Evolutionary conservation across 2,797 vertebrate species (phyloP), one percentile per base, ranked within the genome.

Genomic region (Oreortyx pictus): DNA sequence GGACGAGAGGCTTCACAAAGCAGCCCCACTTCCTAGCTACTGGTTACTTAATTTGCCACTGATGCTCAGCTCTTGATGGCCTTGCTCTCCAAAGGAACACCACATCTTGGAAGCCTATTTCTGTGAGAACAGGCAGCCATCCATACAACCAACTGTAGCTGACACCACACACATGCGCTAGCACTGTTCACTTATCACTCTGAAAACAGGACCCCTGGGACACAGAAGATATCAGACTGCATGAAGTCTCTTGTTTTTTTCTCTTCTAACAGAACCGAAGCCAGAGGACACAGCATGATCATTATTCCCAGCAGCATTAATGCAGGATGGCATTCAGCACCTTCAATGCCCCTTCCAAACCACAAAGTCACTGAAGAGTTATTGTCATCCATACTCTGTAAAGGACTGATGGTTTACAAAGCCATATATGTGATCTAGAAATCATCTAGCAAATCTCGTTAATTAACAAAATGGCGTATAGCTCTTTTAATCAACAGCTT

Each of bases 201-300:
- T 4, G 25, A 7, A 23, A 78, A 6, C 46, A 57, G 49, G 31
- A 46, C 3, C 18, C 10, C 4, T 2, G 14, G 43, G 61, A 46
- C 73, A 54, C 25, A 65, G 65, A 59, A 64, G n/a, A 10, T 7
- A 41, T 13, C 59, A 83, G 67, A 37, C 60, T 60, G 19, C 50
- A 37, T 5, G 19, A 4, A 1, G 2, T 1, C 14, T 9, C 39
- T 39, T 13, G 19, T 35, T 11, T 68, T 60, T 61, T n/a, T 61
- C 37, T 62, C 41, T 61, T 37, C 60, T 47, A 56, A n/a, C 4
- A 54, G 52, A 74, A 31, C 22, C 1, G 9, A 54, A 37, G 47
- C 14, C n/a, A 0, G 4, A 52, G 68, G 57, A 46, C 37, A 31
- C 65, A 57, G 15, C 0, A 0, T 5, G 47, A 47, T 17, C 37